A percentile compares a stretch with the other conserved stretches of the same genome.
phyloP scores from a whole-genome alignment of 2,888 invertebrate species.

The Brachycybe producta region DNA sequence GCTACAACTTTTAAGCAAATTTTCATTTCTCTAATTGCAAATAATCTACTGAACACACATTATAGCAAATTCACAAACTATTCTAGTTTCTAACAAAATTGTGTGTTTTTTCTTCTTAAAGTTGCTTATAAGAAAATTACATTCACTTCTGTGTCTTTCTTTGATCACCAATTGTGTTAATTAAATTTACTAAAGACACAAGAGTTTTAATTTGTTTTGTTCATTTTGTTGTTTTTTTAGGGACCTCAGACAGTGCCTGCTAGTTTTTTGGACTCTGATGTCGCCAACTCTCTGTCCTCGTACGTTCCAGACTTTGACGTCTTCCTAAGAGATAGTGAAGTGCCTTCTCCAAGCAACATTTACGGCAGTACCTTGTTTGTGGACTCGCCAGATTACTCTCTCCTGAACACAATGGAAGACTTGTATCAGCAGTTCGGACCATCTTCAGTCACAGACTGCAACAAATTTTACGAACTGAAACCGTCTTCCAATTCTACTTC shows the following conservation, averaged over 20 bases:
- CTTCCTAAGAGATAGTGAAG: conserved; percentile 42
- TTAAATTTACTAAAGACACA: too few species aligned
- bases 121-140: too few species aligned
- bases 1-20: too few species aligned
- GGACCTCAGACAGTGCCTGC: conserved; percentile 5
- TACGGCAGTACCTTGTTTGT: conserved; percentile 2
- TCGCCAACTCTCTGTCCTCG: not conserved
- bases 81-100: too few species aligned
- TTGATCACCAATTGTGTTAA: too few species aligned
- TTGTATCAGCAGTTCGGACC: not conserved
- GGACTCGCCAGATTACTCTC: not conserved
- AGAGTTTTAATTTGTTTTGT: too few species aligned
- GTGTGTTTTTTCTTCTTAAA: too few species aligned
- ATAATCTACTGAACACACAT: too few species aligned
- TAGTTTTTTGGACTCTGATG: not conserved
- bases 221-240: conserved; percentile 8
- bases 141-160: too few species aligned
- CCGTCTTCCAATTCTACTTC: not conserved
- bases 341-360: conserved; percentile 21
- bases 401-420: not conserved
- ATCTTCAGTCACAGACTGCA: not conserved
- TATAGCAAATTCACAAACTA: too few species aligned
- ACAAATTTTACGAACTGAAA: conserved; percentile 3
- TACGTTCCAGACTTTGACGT: conserved; percentile 7
- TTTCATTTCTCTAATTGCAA: too few species aligned